Evolutionary conservation across 2,888 invertebrate species (phyloP).

Genomic region (Melieria omissa): DNA sequence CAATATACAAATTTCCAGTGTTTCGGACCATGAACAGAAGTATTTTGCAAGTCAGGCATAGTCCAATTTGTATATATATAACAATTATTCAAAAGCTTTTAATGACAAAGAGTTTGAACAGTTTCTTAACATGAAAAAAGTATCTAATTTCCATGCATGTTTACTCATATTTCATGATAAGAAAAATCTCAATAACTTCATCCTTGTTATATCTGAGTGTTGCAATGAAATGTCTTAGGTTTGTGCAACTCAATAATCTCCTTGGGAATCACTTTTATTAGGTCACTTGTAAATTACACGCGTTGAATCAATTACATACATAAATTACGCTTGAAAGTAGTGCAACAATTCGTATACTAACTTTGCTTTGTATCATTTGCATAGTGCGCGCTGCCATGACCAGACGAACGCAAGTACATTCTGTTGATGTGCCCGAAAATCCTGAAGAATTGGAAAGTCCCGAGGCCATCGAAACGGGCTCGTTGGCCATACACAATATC

Average conservation of each 20-base stretch:
- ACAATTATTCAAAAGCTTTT: not conserved
- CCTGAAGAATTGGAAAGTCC: slow-evolving; percentile 62
- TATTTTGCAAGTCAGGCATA: no score
- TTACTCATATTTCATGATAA: no score
- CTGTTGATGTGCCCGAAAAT: slow-evolving; percentile 52
- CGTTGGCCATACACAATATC: slow-evolving; percentile 56
- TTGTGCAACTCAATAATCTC: no score
- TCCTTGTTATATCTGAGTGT: no score
- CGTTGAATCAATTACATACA: not conserved
- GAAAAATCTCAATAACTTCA: no score
- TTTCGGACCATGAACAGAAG: not conserved
- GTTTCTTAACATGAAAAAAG: no score
- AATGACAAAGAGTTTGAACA: not conserved
- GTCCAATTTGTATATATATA: no score
- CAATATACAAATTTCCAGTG: no score
- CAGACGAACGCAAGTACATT: slow-evolving; percentile 56
- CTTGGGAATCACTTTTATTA: no score
- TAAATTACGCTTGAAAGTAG: not conserved
- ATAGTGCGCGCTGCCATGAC: slow-evolving; percentile 64
- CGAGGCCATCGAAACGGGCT: slow-evolving; percentile 60
- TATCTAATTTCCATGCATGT: no score
- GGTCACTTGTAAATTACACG: not conserved
- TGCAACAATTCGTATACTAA: not conserved
- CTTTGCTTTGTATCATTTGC: not conserved
- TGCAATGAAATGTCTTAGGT: not conserved